Conservation (phyloP, 2,888 invertebrate species). For the Mayetiola destructor region DNA sequence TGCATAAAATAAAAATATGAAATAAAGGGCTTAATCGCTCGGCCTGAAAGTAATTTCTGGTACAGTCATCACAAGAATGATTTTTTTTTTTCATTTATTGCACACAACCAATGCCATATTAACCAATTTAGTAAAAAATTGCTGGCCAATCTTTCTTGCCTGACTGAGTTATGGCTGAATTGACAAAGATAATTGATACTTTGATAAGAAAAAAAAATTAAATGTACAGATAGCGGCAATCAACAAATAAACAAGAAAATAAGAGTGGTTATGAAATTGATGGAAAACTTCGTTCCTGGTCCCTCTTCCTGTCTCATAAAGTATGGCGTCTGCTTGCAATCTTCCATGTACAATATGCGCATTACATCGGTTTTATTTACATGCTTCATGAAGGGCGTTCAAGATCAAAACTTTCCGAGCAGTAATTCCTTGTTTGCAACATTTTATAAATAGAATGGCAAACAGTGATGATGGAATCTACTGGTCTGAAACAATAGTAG, state of each 20-base stretch:
- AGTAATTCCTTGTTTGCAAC: background rate
- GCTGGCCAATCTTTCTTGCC: background rate
- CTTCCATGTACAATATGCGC: background rate
- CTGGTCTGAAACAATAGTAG: background rate
- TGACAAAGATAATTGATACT: background rate
- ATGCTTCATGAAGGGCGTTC: background rate
- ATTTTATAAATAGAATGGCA: background rate
- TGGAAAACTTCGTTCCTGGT: background rate
- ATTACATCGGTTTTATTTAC: background rate
- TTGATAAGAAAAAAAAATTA: background rate
- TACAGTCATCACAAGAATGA: background rate
- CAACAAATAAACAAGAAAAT: too few relatives aligned
- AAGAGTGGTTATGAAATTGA: background rate
- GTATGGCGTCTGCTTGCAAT: background rate
- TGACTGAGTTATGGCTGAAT: background rate
- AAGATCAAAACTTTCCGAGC: background rate
- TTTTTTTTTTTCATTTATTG: background rate
- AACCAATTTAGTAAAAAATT: background rate
- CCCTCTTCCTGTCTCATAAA: background rate
- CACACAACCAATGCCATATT: background rate
- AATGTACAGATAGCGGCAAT: background rate
- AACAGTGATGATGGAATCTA: background rate
- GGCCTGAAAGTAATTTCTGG: background rate
- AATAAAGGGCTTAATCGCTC: background rate
- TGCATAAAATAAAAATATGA: too few relatives aligned